A percentile compares a stretch with the other conserved stretches of the same genome.
phyloP scores from a whole-genome alignment of 92 coral and sea anemone genomes.

The Phenganax stokvisi region DNA sequence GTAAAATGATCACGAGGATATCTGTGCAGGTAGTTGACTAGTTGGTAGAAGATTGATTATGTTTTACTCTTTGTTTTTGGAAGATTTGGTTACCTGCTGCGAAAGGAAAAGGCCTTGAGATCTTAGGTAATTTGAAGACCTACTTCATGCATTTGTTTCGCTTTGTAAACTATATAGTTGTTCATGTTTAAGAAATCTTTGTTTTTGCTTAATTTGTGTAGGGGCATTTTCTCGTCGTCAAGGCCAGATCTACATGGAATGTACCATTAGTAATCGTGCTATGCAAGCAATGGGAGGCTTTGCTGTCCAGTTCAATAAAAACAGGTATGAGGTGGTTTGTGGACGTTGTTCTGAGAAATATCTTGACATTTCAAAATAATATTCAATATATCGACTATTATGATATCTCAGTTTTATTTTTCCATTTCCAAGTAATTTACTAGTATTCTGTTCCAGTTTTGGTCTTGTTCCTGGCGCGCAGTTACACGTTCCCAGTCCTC shows the following conservation, averaged over 20 bases:
- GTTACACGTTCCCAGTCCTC: conserved; percentile 72
- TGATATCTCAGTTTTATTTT: too few species aligned
- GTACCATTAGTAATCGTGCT: conserved; percentile 68
- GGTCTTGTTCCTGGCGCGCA: conserved; percentile 75
- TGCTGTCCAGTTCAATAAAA: conserved; percentile 93
- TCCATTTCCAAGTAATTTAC: not conserved
- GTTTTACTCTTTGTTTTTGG: not conserved
- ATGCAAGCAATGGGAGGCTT: conserved; percentile 87
- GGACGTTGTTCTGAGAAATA: not conserved
- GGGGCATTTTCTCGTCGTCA: conserved; percentile 93
- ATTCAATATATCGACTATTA: too few species aligned
- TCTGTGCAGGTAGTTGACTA: not conserved
- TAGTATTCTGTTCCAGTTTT: conserved; percentile 52
- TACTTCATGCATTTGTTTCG: not conserved
- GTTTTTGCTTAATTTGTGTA: conserved; percentile 11
- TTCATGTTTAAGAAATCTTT: not conserved
- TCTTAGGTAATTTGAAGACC: conserved; percentile 45
- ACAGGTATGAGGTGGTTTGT: conserved; percentile 54
- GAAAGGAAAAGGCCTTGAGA: conserved; percentile 87
- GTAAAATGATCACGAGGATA: not conserved
- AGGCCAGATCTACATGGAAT: conserved; percentile 91
- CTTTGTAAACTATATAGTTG: not conserved
- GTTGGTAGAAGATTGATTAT: not conserved
- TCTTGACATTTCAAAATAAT: too few species aligned
- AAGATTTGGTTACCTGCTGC: conserved; percentile 83